Conservation (phyloP, 2,113 vertebrate genomes). For the Opisthocomus hoazin region DNA sequence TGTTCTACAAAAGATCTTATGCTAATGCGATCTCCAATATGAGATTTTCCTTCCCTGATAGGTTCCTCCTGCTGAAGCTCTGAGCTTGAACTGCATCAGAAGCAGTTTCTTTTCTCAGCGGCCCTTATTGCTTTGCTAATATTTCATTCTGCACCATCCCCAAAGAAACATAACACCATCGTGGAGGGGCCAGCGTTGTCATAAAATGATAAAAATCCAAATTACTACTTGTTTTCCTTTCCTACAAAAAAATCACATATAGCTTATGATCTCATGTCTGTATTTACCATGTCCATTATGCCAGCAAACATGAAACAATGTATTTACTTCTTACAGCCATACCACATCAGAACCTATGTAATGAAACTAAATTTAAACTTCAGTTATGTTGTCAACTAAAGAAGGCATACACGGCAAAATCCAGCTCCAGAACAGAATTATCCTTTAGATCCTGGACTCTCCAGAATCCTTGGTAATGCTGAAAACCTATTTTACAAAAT, state of each 20-base stretch:
- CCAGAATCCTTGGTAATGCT: background rate
- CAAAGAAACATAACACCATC: rapidly evolving
- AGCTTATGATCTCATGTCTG: background rate
- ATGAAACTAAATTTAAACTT: constrained; percentile 10
- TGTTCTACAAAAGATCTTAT: background rate
- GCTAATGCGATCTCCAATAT: background rate
- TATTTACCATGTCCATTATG: background rate
- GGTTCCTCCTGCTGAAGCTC: background rate
- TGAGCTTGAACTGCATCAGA: background rate
- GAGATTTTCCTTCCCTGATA: background rate
- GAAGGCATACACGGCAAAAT: background rate
- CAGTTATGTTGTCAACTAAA: background rate
- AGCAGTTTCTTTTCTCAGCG: background rate
- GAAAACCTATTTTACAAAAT: background rate
- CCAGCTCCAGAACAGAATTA: background rate
- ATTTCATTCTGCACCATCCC: background rate
- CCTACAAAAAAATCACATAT: background rate
- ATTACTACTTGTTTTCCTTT: background rate
- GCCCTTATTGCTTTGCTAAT: background rate
- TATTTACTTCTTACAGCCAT: background rate
- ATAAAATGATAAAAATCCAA: background rate
- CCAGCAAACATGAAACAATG: background rate
- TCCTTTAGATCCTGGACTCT: background rate
- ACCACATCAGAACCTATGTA: background rate
- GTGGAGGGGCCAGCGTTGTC: rapidly evolving